Evolutionary conservation across 2,888 invertebrate genomes (phyloP).

Genomic region (Phyto melanocephala): DNA sequence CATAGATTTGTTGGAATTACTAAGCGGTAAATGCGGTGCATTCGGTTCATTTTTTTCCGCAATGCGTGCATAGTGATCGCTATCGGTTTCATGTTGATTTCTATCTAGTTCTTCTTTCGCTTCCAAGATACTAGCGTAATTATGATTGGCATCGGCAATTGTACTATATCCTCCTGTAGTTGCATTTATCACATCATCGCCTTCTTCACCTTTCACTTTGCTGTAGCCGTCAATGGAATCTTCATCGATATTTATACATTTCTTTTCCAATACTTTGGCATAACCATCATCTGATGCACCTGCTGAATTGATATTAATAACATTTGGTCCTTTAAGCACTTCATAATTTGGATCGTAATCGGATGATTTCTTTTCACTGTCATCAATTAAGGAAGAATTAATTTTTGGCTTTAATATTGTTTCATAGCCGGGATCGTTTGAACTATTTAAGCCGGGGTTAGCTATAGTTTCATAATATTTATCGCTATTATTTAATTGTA

Average conservation of each 20-base stretch:
- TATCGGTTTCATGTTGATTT: slow-evolving; percentile 64
- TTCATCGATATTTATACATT: slow-evolving; percentile 66
- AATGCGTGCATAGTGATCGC: slow-evolving; percentile 74
- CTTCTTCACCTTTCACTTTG: slow-evolving; percentile 72
- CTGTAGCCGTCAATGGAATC: slow-evolving; percentile 73
- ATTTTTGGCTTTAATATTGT: slow-evolving; percentile 79
- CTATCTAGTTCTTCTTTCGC: slow-evolving; percentile 67
- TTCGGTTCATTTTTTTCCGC: slow-evolving; percentile 66
- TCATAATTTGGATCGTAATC: slow-evolving; percentile 90
- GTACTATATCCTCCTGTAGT: slow-evolving; percentile 75
- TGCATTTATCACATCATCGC: slow-evolving; percentile 65
- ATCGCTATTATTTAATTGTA: slow-evolving; percentile 66
- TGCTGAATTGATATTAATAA: slow-evolving; percentile 55
- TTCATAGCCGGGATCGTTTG: slow-evolving; percentile 87
- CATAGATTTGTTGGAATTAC: slow-evolving; percentile 57
- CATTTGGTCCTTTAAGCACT: slow-evolving; percentile 81
- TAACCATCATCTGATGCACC: slow-evolving; percentile 78
- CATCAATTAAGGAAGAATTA: slow-evolving; percentile 63
- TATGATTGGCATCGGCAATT: slow-evolving; percentile 74
- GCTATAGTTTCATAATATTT: slow-evolving; percentile 75
- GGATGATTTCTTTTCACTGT: slow-evolving; percentile 78
- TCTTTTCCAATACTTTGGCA: slow-evolving; percentile 78
- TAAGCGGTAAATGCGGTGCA: slow-evolving; percentile 45
- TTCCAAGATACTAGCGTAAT: slow-evolving; percentile 78
- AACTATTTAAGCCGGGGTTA: slow-evolving; percentile 78